Percentiles rank a stretch among this genome's conserved stretches.
These are phyloP conservation scores for Dasysyrphus tricinctus DNA, from an alignment of 2,888 invertebrate species.

Conservation along the genomic window DNA sequence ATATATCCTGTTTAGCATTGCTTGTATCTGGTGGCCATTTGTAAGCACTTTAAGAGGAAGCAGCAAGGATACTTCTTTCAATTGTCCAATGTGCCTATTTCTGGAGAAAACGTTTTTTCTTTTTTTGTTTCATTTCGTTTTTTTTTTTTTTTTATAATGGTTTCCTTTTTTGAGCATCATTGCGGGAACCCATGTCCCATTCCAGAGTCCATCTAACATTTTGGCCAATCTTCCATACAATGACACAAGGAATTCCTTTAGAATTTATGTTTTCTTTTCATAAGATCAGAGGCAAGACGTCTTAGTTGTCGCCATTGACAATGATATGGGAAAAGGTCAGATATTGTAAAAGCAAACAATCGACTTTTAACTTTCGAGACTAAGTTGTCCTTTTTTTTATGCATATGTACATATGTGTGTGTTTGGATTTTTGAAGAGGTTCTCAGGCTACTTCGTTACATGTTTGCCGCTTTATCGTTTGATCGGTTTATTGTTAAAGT, in stretches of 20 bases:
- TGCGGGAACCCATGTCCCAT: slow-evolving; percentile 14
- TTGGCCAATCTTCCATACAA: slow-evolving; percentile 48
- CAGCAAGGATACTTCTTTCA: slow-evolving; percentile 43
- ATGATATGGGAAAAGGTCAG: slow-evolving; percentile 56
- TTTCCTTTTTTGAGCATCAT: slow-evolving; percentile 34
- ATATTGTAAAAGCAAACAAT: slow-evolving; percentile 54
- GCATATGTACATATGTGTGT: background rate
- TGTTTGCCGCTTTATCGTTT: slow-evolving; percentile 51
- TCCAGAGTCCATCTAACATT: slow-evolving; percentile 30
- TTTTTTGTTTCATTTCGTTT: slow-evolving; percentile 20
- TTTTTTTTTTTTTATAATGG: slow-evolving; percentile 36
- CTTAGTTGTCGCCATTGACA: slow-evolving; percentile 41
- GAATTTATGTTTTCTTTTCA: slow-evolving; percentile 55
- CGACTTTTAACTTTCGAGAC: slow-evolving; percentile 65
- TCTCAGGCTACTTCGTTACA: slow-evolving; percentile 17
- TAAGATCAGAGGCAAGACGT: slow-evolving; percentile 49
- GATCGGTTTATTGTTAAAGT: slow-evolving; percentile 74
- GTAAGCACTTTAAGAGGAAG: slow-evolving; percentile 36
- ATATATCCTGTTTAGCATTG: slow-evolving; percentile 36
- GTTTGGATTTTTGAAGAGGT: background rate
- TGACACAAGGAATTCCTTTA: slow-evolving; percentile 49
- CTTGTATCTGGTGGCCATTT: slow-evolving; percentile 43
- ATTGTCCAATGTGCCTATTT: slow-evolving; percentile 48
- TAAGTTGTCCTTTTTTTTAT: background rate
- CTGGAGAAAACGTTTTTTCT: background rate